Evolutionary conservation across 1,140 invertebrate species (phyloP), one percentile per base, ranked within the genome.

Genomic region (Magallana gigas): DNA sequence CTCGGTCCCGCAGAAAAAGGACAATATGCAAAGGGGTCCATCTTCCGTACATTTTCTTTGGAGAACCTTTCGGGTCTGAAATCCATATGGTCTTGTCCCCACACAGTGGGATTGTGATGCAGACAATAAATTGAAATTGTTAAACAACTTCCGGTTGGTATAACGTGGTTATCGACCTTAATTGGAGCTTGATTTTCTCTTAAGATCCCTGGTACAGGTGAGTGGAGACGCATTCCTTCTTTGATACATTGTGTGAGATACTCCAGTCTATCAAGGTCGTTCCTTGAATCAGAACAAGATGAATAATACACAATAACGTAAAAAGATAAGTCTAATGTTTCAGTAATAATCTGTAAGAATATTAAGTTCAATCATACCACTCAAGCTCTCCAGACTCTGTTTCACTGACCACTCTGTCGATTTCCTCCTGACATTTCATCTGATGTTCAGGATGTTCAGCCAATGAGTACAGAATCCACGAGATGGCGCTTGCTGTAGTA

Each of bases 391-490:
- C 81, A 5, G 80, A 57, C 23, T 96, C 62, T 64, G 62, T 87
- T 9, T 71, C 89, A n/a, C 97, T 97, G 57, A 98, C 95, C 0
- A 97, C 96, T 89, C 94, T 93, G 92, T 98, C 97, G 87, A 98
- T 96, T 95, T 98, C 97, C 84, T 96, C 95, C 88, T 97, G 97
- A 0, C 97, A 97, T 93, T 96, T 97, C 87, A 95, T 96, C 91
- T 98, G 97, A 1, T 98, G 96, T 14, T 97, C 95, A 36, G 97
- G 97, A 92, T 97, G 96, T 58, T 96, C 93, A 1, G 97, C 96
- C 91, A 98, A 94, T 90, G 97, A 96, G 81, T 97, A 96, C 83
- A 98, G 94, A 88, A 97, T 97, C 95, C 98, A 98, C 0, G 94
- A 93, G 9, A 96, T 92, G 29, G 93, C 95, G 7, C 94, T 95